A percentile compares a stretch with the other conserved stretches of the same genome.
Conservation (phyloP, 2,797 vertebrate genomes). For the Peromyscus eremicus region DNA sequence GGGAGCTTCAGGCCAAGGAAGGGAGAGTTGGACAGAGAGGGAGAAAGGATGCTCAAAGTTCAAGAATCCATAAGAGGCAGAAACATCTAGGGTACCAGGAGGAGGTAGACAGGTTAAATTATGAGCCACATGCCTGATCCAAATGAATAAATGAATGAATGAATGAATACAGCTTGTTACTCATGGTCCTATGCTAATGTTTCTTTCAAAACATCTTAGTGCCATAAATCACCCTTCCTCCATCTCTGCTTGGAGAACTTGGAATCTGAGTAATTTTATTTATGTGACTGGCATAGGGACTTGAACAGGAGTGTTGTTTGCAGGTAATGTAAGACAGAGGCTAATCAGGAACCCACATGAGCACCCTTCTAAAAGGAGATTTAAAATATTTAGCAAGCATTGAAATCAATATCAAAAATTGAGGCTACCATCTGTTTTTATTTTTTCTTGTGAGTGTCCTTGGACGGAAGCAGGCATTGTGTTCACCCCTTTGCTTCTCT, state of each 20-base stretch:
- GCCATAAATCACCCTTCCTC: neutral
- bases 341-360: neutral
- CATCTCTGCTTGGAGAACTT: conserved; percentile 21
- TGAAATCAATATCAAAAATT: conserved; percentile 48
- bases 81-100: neutral
- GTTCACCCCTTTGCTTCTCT: neutral
- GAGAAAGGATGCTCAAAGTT: neutral
- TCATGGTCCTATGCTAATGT: neutral
- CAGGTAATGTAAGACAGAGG: neutral
- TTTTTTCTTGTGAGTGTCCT: conserved; percentile 23
- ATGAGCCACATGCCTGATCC: neutral
- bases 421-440: neutral
- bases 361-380: neutral
- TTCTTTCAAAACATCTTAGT: conserved; percentile 16
- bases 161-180: neutral
- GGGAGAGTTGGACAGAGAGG: neutral
- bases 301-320: neutral
- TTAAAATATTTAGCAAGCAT: conserved; percentile 15
- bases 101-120: neutral
- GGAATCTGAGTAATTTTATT: conserved; percentile 55
- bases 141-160: neutral
- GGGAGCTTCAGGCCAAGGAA: neutral
- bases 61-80: neutral
- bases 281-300: neutral
- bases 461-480: accelerated